phyloP scores from a whole-genome alignment of 1,140 invertebrate species.

The Apis laboriosa region DNA sequence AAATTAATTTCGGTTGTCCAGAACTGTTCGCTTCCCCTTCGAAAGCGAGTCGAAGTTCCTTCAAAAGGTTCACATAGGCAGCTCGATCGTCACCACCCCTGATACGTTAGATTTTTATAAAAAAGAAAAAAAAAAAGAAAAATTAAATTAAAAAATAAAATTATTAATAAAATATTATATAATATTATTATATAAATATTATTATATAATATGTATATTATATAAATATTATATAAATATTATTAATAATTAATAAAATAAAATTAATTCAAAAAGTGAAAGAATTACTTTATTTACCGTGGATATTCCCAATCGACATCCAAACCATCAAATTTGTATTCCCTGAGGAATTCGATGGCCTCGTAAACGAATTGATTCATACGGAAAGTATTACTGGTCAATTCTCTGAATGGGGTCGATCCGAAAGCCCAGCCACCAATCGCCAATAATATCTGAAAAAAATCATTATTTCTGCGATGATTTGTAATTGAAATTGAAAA shows the following conservation, averaged over 20 bases:
- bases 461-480: background rate
- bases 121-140: background rate
- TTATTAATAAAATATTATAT: too few relatives aligned
- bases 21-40: constrained; percentile 90
- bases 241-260: too few relatives aligned
- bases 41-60: constrained; percentile 93
- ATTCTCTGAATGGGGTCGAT: constrained; percentile 94
- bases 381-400: constrained; percentile 93
- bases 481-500: background rate
- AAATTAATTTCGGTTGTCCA: constrained; percentile 86
- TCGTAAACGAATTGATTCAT: constrained; percentile 98
- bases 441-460: constrained; percentile 88
- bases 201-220: too few relatives aligned
- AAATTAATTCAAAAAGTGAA: background rate
- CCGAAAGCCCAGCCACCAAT: constrained; percentile 98
- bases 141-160: too few relatives aligned
- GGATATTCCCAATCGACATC: constrained; percentile 99
- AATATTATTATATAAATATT: too few relatives aligned
- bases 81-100: constrained; percentile 91
- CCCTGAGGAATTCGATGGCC: constrained; percentile 94
- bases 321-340: constrained; percentile 96
- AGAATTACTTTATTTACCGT: constrained; percentile 79
- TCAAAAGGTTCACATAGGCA: constrained; percentile 90
- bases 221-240: too few relatives aligned
- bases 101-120: background rate